phyloP scores from a whole-genome alignment of 2,113 vertebrate genomes.

The Marmota flaviventris region DNA sequence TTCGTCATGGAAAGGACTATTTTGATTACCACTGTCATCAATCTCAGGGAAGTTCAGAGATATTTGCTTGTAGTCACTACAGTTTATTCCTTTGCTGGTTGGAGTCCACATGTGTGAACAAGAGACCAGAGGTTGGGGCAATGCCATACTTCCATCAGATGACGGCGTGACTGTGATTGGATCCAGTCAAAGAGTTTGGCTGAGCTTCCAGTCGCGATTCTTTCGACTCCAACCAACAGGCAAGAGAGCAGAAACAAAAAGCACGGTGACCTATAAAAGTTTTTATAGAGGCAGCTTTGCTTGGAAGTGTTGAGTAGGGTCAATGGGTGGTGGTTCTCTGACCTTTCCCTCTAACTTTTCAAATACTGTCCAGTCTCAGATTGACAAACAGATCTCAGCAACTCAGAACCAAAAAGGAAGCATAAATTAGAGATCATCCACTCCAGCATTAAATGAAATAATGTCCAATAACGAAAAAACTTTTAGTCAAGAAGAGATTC shows the following conservation, averaged over 20 bases:
- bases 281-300: not conserved
- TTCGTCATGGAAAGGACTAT: constrained; percentile 75
- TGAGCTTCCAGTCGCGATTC: constrained; percentile 53
- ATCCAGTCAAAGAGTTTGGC: constrained; percentile 56
- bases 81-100: constrained; percentile 74
- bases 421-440: not conserved
- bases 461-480: not conserved
- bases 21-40: constrained; percentile 85
- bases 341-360: not conserved
- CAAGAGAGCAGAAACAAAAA: constrained; percentile 31
- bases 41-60: constrained; percentile 67
- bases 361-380: not conserved
- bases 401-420: constrained; percentile 24
- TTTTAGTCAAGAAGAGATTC: not conserved
- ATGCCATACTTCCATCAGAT: constrained; percentile 54
- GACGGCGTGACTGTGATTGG: constrained; percentile 51
- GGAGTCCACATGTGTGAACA: constrained; percentile 72
- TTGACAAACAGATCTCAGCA: constrained; percentile 11
- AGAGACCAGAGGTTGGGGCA: constrained; percentile 48
- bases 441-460: constrained; percentile 13
- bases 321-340: not conserved
- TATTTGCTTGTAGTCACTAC: constrained; percentile 67
- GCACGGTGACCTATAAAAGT: constrained; percentile 14
- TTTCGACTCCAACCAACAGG: constrained; percentile 52
- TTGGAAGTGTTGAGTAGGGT: not conserved